A percentile compares a stretch with the other conserved stretches of the same genome.
These are phyloP conservation scores for Cydia splendana DNA, from an alignment of 1,140 invertebrate species.

Conservation along the genomic window DNA sequence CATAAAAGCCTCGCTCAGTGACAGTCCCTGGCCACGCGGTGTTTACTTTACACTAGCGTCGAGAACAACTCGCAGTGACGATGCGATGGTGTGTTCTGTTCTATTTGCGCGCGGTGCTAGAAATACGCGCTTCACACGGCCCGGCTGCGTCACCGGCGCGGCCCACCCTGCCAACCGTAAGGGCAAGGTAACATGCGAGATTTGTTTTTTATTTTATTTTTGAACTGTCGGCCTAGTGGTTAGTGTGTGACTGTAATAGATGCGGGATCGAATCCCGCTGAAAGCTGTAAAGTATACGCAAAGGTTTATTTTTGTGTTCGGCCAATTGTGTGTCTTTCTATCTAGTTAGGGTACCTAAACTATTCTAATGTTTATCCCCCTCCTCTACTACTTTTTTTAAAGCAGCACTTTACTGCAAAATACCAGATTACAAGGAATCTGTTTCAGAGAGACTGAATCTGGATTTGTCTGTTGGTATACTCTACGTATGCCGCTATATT, in stretches of 20 bases:
- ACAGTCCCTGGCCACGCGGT: background rate
- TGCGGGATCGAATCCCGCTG: background rate
- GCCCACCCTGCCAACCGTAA: slow-evolving; percentile 37
- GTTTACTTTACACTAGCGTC: slow-evolving; percentile 4
- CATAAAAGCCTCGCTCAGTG: background rate
- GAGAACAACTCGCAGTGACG: slow-evolving; percentile 26
- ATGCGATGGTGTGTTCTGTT: slow-evolving; percentile 37
- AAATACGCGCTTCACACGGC: slow-evolving; percentile 70
- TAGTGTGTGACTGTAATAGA: background rate
- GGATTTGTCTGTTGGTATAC: no score
- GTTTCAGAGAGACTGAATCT: no score
- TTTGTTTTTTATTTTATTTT: slow-evolving; percentile 18
- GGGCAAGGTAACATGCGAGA: slow-evolving; percentile 8
- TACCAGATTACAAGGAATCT: no score
- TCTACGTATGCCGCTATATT: no score
- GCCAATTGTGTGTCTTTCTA: background rate
- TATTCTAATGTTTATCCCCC: background rate
- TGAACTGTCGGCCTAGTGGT: background rate
- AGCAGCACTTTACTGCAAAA: no score
- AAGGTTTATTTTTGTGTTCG: background rate
- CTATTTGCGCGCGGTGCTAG: slow-evolving; percentile 36
- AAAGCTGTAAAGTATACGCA: background rate
- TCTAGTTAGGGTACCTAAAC: background rate
- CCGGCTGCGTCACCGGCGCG: slow-evolving; percentile 39
- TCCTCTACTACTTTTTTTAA: background rate